phyloP scores from a whole-genome alignment of 2,888 invertebrate species.

The Drosophila pseudotakahashii region DNA sequence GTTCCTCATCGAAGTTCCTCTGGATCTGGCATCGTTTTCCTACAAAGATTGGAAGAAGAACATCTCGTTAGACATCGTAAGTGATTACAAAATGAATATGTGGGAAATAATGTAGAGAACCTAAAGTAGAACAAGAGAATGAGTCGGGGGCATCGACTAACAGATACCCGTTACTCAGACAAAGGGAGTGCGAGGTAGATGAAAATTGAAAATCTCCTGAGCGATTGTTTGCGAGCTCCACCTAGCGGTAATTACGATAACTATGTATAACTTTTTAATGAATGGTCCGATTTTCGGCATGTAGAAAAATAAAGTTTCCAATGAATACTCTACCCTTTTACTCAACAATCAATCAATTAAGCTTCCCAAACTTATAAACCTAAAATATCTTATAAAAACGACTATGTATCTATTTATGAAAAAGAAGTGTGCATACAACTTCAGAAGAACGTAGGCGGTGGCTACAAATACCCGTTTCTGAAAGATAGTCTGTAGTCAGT shows the following conservation, averaged over 20 bases:
- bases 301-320: no score
- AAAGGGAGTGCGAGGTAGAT: no score
- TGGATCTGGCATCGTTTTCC: constrained; percentile 50
- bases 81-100: not conserved
- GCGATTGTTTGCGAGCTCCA: no score
- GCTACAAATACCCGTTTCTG: not conserved
- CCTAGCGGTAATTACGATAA: no score
- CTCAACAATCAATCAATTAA: no score
- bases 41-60: constrained; percentile 37
- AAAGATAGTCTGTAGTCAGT: not conserved
- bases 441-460: constrained; percentile 1
- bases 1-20: constrained; percentile 61
- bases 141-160: no score
- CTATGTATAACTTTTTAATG: no score
- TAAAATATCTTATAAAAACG: not conserved
- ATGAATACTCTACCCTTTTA: no score
- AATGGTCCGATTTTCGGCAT: no score
- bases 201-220: no score
- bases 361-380: no score
- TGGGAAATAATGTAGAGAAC: not conserved
- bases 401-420: not conserved
- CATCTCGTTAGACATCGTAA: constrained; percentile 13
- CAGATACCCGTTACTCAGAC: no score
- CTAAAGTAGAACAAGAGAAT: not conserved
- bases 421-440: not conserved